phyloP scores from a whole-genome alignment of 2,797 vertebrate genomes.

The Sternarchorhynchus goeldii region DNA sequence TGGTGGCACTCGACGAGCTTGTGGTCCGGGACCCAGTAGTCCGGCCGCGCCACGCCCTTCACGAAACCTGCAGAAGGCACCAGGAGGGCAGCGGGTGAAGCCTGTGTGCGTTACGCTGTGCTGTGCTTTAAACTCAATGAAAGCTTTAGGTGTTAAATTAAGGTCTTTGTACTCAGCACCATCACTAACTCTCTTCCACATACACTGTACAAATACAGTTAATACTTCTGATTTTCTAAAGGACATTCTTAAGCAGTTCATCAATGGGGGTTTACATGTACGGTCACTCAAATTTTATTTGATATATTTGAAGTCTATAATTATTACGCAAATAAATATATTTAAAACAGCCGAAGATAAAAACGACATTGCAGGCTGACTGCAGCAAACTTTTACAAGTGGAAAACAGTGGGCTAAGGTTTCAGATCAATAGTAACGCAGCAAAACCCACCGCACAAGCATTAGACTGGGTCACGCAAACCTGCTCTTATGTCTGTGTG shows the following conservation, averaged over 20 bases:
- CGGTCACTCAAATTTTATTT: not conserved
- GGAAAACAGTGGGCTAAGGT: not conserved
- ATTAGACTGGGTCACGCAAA: not conserved
- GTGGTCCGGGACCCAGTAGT: constrained; percentile 84
- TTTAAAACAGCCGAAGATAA: not conserved
- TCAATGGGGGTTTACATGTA: not conserved
- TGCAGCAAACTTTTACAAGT: not conserved
- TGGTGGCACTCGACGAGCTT: constrained; percentile 77
- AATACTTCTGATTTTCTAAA: too few species aligned
- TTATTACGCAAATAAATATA: too few species aligned
- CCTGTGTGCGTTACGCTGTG: not conserved
- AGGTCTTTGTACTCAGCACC: not conserved
- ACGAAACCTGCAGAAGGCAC: constrained; percentile 71
- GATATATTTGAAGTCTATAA: too few species aligned
- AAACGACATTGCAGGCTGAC: not conserved
- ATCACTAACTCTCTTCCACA: not conserved
- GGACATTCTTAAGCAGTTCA: not conserved
- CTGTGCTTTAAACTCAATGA: not conserved
- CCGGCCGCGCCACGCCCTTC: constrained; percentile 80
- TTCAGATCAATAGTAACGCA: not conserved
- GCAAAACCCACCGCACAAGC: not conserved
- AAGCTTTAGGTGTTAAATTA: too few species aligned
- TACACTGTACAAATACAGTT: too few species aligned
- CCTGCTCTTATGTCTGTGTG: too few species aligned
- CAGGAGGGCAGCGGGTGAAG: not conserved